These are phyloP conservation scores for Erythrocebus patas DNA, from an alignment of 2,113 vertebrate genomes.

Conservation along the genomic window DNA sequence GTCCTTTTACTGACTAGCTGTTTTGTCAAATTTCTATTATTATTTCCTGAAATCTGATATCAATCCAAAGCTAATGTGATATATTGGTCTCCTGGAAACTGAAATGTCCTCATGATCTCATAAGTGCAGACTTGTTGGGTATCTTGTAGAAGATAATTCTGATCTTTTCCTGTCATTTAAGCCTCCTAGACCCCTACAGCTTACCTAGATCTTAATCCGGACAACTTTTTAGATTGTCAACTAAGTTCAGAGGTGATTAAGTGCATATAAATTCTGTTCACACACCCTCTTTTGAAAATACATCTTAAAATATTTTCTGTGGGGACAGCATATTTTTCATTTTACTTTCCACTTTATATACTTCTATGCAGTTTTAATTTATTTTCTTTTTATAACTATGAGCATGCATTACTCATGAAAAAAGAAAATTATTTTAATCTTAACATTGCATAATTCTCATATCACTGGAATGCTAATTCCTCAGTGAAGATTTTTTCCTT, in stretches of 20 bases:
- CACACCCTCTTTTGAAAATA: not conserved
- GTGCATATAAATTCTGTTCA: not conserved
- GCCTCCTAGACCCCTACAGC: not conserved
- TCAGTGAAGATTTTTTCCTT: not conserved
- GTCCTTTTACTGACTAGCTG: not conserved
- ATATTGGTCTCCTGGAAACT: not conserved
- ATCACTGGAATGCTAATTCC: not conserved
- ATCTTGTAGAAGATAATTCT: not conserved
- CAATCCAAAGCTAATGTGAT: not conserved
- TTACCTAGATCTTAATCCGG: not conserved
- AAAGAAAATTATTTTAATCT: not conserved
- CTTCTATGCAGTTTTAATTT: not conserved
- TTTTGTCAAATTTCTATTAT: not conserved
- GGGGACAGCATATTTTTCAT: not conserved
- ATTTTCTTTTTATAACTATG: not conserved
- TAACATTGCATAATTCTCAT: not conserved
- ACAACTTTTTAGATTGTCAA: not conserved
- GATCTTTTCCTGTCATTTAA: not conserved
- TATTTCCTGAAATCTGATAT: not conserved
- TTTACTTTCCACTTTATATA: conserved; percentile 7
- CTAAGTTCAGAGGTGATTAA: not conserved
- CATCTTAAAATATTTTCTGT: not conserved
- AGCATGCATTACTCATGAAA: not conserved
- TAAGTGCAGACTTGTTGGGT: not conserved
- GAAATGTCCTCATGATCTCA: not conserved